phyloP scores from a whole-genome alignment of 2,113 vertebrate species.

The Zosterops pallidus region DNA sequence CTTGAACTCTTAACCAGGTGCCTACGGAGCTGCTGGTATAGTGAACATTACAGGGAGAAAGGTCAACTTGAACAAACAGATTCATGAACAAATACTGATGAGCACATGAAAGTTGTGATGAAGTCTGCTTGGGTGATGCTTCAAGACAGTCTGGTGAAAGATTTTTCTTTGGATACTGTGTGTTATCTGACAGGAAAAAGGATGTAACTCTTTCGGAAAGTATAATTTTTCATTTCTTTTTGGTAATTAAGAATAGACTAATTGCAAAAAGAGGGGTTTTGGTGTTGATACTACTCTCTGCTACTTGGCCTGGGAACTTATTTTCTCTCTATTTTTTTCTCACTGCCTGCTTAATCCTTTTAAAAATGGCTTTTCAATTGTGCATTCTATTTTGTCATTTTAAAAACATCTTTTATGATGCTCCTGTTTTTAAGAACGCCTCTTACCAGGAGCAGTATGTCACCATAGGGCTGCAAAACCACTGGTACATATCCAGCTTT shows the following conservation, averaged over 20 bases:
- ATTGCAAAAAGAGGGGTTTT: neutral
- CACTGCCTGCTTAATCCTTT: neutral
- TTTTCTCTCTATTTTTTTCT: neutral
- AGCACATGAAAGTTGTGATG: neutral
- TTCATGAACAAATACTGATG: neutral
- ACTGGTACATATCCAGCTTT: fast-evolving
- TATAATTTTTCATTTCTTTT: neutral
- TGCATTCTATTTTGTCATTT: neutral
- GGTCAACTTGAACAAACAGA: neutral
- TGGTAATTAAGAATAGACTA: neutral
- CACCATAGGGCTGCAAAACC: neutral
- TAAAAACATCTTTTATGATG: neutral
- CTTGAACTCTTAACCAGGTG: neutral
- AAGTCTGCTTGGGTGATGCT: neutral
- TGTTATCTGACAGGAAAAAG: neutral
- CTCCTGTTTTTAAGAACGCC: neutral
- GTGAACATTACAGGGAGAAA: neutral
- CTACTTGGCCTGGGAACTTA: neutral
- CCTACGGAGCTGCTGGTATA: neutral
- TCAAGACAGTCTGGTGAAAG: neutral
- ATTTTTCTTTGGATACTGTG: neutral
- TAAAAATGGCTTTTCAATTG: neutral
- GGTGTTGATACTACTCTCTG: neutral
- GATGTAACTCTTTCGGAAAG: neutral
- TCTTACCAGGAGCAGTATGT: neutral